phyloP scores from a whole-genome alignment of 2,888 invertebrate genomes.

The Ectemnius continuus region DNA sequence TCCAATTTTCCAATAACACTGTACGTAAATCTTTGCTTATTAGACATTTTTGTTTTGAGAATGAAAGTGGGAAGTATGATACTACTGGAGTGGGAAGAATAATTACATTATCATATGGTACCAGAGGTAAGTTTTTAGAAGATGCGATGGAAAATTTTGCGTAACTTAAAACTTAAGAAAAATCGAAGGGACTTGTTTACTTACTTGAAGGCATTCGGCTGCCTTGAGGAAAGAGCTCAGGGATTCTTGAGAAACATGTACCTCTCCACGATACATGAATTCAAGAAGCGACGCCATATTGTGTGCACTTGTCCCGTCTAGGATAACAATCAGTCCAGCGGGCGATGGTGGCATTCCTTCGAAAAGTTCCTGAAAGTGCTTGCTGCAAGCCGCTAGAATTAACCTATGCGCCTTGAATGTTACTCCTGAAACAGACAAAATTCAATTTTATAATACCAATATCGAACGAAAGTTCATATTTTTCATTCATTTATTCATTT shows the following conservation, averaged over 20 bases:
- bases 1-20: no score
- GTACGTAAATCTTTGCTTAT: no score
- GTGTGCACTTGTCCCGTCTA: slow-evolving; percentile 93
- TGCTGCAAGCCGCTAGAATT: slow-evolving; percentile 95
- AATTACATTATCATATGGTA: no score
- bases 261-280: slow-evolving; percentile 97
- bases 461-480: neutral
- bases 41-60: no score
- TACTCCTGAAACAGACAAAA: slow-evolving; percentile 82
- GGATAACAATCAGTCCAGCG: slow-evolving; percentile 90
- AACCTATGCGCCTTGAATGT: slow-evolving; percentile 95
- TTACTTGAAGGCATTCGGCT: slow-evolving; percentile 92
- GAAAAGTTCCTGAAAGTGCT: slow-evolving; percentile 94
- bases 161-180: no score
- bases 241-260: slow-evolving; percentile 94
- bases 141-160: no score
- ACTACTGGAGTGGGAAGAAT: no score
- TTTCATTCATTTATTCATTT: neutral
- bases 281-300: slow-evolving; percentile 94
- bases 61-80: no score
- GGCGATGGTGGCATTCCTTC: slow-evolving; percentile 90
- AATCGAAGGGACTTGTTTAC: slow-evolving; percentile 20
- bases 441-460: neutral
- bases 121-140: no score
- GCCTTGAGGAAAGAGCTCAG: slow-evolving; percentile 94